Conservation (phyloP, 2,797 vertebrate species). For the Cryptoprocta ferox region DNA sequence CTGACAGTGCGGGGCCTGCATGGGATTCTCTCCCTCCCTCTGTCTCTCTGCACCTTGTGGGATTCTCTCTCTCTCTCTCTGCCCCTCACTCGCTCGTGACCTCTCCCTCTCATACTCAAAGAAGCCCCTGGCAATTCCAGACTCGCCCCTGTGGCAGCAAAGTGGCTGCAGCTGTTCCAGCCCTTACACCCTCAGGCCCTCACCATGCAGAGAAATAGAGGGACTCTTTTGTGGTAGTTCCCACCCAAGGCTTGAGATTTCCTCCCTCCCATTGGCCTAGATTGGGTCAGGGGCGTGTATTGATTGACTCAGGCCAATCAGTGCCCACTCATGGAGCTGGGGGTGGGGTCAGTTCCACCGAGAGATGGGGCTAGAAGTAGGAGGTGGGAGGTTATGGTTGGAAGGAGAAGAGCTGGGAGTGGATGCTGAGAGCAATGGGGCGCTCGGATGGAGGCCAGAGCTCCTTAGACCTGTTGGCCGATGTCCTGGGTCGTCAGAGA, state of each 20-base stretch:
- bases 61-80: too few relatives aligned
- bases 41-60: too few relatives aligned
- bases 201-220: not conserved
- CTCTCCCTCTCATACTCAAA: not conserved
- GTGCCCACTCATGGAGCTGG: not conserved
- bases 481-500: accelerated
- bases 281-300: not conserved
- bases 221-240: not conserved
- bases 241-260: not conserved
- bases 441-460: not conserved
- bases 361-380: not conserved
- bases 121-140: not conserved
- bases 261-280: not conserved
- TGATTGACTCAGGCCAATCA: not conserved
- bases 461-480: not conserved
- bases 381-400: not conserved
- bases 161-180: not conserved
- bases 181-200: not conserved
- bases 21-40: too few relatives aligned
- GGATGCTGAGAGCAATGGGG: not conserved
- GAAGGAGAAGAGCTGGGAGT: not conserved
- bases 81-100: too few relatives aligned
- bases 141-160: not conserved
- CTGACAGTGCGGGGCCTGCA: too few relatives aligned
- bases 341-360: not conserved